These are phyloP conservation scores for Prunella fulvescens DNA, from an alignment of 2,113 vertebrate genomes.

Conservation along the genomic window DNA sequence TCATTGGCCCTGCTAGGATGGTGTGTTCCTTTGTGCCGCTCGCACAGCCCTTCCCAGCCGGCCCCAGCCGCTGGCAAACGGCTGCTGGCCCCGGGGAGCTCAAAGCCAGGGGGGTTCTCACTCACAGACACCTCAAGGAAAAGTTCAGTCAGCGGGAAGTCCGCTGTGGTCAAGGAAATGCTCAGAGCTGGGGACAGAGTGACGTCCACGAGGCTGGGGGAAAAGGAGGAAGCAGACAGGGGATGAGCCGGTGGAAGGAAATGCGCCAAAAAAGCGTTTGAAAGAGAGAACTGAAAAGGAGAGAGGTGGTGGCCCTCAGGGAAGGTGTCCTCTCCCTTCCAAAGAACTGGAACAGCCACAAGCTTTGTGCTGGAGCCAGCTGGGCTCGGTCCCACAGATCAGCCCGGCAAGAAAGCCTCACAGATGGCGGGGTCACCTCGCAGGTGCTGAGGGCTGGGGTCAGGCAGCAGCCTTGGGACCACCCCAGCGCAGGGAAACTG, in stretches of 20 bases:
- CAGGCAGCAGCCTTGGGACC: not conserved
- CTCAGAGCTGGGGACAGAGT: not conserved
- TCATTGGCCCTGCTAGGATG: constrained; percentile 70
- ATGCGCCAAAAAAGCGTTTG: rapidly evolving
- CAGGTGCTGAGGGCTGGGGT: not conserved
- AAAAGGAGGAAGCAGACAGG: rapidly evolving
- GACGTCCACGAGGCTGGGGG: rapidly evolving
- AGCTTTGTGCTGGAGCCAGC: not conserved
- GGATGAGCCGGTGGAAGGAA: not conserved
- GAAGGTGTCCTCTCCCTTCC: not conserved
- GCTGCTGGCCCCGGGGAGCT: not conserved
- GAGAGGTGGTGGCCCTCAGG: not conserved
- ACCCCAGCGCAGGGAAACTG: not conserved
- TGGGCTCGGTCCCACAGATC: not conserved
- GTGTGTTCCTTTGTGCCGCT: constrained; percentile 68
- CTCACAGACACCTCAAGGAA: not conserved
- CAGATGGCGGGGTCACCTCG: rapidly evolving
- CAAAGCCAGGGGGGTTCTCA: not conserved
- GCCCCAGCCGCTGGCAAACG: not conserved
- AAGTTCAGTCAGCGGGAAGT: not conserved
- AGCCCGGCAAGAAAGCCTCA: not conserved
- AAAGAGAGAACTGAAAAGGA: not conserved
- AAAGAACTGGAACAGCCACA: rapidly evolving
- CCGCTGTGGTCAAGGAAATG: rapidly evolving
- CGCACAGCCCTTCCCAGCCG: not conserved